Conservation (phyloP, 2,888 invertebrate species). For the Cephalotes varians region DNA sequence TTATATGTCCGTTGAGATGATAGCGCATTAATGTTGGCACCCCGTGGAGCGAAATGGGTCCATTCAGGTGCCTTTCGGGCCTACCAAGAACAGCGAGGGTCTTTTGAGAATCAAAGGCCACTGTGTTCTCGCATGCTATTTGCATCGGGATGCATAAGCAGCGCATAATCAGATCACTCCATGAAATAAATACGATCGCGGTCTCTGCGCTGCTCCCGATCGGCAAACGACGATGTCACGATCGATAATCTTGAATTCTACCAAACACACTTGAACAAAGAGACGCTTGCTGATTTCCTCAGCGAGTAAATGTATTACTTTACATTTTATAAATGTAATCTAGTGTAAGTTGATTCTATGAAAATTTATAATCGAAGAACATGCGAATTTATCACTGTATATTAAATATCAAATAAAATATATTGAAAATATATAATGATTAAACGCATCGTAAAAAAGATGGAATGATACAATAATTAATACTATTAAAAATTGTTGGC, state of each 20-base stretch:
- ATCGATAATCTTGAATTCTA: conserved; percentile 47
- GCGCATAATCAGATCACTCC: conserved; percentile 70
- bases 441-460: not conserved
- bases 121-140: conserved; percentile 72
- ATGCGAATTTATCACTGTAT: not conserved
- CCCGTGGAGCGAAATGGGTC: conserved; percentile 74
- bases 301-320: conserved; percentile 12
- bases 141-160: conserved; percentile 70
- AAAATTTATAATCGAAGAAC: not conserved
- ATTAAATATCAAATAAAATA: not conserved
- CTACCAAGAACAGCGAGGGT: conserved; percentile 58
- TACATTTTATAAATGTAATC: not conserved
- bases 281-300: conserved; percentile 16
- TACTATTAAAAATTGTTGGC: conserved; percentile 9
- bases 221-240: conserved; percentile 46
- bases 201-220: conserved; percentile 35
- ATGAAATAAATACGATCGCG: conserved; percentile 62
- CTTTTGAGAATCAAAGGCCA: conserved; percentile 72
- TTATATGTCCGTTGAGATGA: conserved; percentile 70
- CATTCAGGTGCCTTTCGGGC: conserved; percentile 69
- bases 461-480: not conserved
- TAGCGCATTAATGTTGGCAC: conserved; percentile 74
- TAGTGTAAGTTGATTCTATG: not conserved
- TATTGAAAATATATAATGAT: not conserved
- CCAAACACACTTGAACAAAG: conserved; percentile 15